Evolutionary conservation across 2,888 invertebrate species (phyloP).

Genomic region (Lepetodrilus schrolli): DNA sequence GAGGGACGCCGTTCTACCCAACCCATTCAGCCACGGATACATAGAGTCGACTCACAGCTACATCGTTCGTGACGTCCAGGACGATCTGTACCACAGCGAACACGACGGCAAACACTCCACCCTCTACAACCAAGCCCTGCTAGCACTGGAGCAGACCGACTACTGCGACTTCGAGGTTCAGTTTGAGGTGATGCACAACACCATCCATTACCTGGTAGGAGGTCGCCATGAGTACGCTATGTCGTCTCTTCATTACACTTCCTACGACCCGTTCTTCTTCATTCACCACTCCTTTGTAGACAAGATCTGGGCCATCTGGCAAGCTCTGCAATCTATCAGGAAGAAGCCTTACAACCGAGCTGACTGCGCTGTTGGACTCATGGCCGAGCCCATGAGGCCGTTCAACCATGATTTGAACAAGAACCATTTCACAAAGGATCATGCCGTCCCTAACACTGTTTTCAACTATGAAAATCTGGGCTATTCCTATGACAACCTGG

Average conservation of each 20-base stretch:
- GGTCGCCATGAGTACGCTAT: slow-evolving; percentile 20
- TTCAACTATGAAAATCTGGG: slow-evolving; percentile 33
- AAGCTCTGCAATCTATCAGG: slow-evolving; percentile 35
- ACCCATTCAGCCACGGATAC: slow-evolving; percentile 41
- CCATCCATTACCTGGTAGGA: slow-evolving; percentile 31
- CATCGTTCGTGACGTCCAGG: slow-evolving; percentile 43
- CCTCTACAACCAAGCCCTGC: slow-evolving; percentile 38
- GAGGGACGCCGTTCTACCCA: slow-evolving; percentile 37
- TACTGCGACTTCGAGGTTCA: slow-evolving; percentile 36
- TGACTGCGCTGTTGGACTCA: slow-evolving; percentile 28
- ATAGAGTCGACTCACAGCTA: slow-evolving; percentile 35
- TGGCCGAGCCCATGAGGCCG: slow-evolving; percentile 31
- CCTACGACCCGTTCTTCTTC: slow-evolving; percentile 38
- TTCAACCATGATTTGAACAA: slow-evolving; percentile 31
- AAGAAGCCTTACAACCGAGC: slow-evolving; percentile 30
- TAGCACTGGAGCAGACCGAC: slow-evolving; percentile 36
- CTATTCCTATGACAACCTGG: slow-evolving; percentile 35
- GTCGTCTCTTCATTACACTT: slow-evolving; percentile 35
- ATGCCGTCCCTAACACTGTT: slow-evolving; percentile 28
- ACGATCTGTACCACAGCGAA: slow-evolving; percentile 37
- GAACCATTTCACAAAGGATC: slow-evolving; percentile 5
- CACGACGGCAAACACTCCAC: slow-evolving; percentile 35
- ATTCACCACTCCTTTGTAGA: slow-evolving; percentile 34
- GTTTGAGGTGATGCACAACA: slow-evolving; percentile 35
- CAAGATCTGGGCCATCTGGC: slow-evolving; percentile 39